Evolutionary conservation across 2,888 invertebrate species (phyloP), one percentile per base, ranked within the genome.

Genomic region (Chirona hameri): DNA sequence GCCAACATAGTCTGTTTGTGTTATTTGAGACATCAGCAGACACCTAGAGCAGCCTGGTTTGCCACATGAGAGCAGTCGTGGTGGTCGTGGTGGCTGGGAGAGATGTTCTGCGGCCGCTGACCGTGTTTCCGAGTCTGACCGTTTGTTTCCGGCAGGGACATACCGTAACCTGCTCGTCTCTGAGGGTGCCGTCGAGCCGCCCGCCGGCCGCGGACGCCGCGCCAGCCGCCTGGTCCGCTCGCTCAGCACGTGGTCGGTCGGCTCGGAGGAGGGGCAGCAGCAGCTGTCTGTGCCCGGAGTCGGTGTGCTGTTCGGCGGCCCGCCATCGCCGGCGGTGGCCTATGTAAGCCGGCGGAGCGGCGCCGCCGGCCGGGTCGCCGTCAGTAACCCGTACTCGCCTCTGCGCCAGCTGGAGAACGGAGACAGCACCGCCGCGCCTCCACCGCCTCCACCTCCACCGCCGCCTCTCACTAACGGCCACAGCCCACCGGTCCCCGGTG

Each of bases 301-400:
- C 21, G 76, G 76, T 10, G 39, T 76, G 39, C 39, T 76, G 39
- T 76, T 76, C 46, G 27, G 46, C 39, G 18, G 76, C 46, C 39
- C 76, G 24, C 76, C 76, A 9, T 76, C 76, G 9, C 76, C 76
- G 24, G 27, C 76, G 18, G 76, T 76, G 14, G 76, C 27, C 18
- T 76, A 46, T 24, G 24, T 76, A 39, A 39, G 39, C 76, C 76
- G 76, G 76, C 39, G 76, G 0, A 27, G n/a, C 76, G 46, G 46
- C 76, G 39, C 24, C 46, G 46, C 24, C 76, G 27, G 24, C 24
- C 46, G 2, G 21, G 76, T 39, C 39, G 24, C 76, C 76, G 24
- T 39, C 76, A 46, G 39, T 39, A 76, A 76, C 76, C 76, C 76
- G 24, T 76, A 76, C 76, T 39, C 46, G 24, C 31, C 76, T 24